These are phyloP conservation scores for Physella acuta DNA, from an alignment of 1,140 invertebrate species.

Conservation along the genomic window DNA sequence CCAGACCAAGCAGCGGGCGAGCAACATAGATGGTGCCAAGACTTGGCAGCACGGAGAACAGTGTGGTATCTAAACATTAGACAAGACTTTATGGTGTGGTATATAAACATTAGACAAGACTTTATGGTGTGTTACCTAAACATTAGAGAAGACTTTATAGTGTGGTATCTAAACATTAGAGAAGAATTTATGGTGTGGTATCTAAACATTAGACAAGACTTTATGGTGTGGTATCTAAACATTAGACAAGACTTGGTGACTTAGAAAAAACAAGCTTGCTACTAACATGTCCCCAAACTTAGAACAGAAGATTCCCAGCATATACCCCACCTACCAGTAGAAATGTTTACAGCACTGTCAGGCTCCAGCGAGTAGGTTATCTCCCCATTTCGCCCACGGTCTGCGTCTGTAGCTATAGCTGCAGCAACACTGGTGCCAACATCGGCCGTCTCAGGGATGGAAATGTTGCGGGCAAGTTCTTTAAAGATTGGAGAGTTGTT, in stretches of 20 bases:
- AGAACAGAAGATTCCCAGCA: neutral
- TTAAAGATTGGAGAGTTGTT: constrained; percentile 39
- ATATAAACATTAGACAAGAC: too few species aligned
- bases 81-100: too few species aligned
- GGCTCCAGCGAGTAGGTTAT: constrained; percentile 29
- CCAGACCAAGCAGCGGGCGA: constrained; percentile 7
- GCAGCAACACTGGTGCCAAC: constrained; percentile 26
- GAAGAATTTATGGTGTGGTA: too few species aligned
- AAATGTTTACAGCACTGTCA: neutral
- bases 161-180: too few species aligned
- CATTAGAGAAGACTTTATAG: too few species aligned
- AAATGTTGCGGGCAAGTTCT: constrained; percentile 21
- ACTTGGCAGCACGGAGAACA: constrained; percentile 28
- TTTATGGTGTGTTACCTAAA: too few species aligned
- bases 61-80: constrained; percentile 19
- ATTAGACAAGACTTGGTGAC: neutral
- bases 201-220: too few species aligned
- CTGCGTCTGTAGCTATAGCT: constrained; percentile 36
- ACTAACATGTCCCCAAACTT: neutral
- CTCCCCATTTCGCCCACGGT: constrained; percentile 35
- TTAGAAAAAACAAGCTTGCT: neutral
- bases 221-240: too few species aligned
- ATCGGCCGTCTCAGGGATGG: constrained; percentile 36
- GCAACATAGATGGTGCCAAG: constrained; percentile 28
- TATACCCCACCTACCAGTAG: neutral